A percentile compares a stretch with the other conserved stretches of the same genome.
These are phyloP conservation scores for Hirtodrosophila histrioides DNA, from an alignment of 2,888 invertebrate species.

Conservation along the genomic window DNA sequence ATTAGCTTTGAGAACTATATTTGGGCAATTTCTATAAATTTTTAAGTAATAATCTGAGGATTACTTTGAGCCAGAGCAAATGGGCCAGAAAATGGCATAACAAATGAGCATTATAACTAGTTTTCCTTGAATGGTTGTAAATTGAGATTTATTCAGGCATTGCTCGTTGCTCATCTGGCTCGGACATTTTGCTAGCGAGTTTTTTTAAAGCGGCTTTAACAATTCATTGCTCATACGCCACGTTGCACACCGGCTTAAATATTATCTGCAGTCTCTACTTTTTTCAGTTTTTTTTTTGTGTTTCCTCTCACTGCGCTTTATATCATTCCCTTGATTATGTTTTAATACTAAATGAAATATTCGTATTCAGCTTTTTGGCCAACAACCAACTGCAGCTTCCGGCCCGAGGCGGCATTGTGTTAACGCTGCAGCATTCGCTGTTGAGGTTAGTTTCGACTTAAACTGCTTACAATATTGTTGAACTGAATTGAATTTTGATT, in stretches of 20 bases:
- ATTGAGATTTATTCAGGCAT: not conserved
- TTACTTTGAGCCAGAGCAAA: slow-evolving; percentile 16
- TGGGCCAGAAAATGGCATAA: slow-evolving; percentile 23
- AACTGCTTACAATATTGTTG: too few species aligned
- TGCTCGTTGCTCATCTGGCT: not conserved
- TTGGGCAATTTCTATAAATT: slow-evolving; percentile 10
- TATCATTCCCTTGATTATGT: slow-evolving; percentile 3
- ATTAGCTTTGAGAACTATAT: too few species aligned
- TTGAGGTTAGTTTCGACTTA: slow-evolving; percentile 51
- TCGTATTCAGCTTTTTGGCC: slow-evolving; percentile 32
- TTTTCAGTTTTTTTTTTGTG: not conserved
- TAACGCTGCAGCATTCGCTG: slow-evolving; percentile 35
- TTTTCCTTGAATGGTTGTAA: slow-evolving; percentile 3
- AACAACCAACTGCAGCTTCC: slow-evolving; percentile 40
- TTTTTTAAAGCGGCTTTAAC: slow-evolving; percentile 12
- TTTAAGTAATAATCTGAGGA: slow-evolving; percentile 20
- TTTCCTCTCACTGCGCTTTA: slow-evolving; percentile 12
- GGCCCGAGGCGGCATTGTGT: slow-evolving; percentile 57
- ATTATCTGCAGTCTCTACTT: slow-evolving; percentile 1
- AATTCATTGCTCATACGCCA: slow-evolving; percentile 49
- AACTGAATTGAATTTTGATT: slow-evolving; percentile 4
- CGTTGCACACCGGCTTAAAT: slow-evolving; percentile 22
- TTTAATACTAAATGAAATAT: slow-evolving; percentile 22
- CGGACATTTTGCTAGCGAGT: too few species aligned
- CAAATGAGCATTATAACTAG: slow-evolving; percentile 15